These are phyloP conservation scores for Atta cephalotes DNA, from an alignment of 1,140 invertebrate species.

Conservation along the genomic window DNA sequence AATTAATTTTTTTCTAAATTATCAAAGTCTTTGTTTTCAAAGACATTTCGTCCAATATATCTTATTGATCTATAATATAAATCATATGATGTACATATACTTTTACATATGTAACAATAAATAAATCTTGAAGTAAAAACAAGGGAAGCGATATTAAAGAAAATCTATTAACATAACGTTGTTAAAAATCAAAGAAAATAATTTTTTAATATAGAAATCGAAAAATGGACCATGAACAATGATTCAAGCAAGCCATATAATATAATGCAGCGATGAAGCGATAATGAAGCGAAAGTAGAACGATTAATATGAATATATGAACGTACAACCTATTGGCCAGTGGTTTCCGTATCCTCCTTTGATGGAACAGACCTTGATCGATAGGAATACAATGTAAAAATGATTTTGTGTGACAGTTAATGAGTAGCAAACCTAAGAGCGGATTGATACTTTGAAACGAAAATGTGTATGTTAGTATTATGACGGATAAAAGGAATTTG, in stretches of 20 bases:
- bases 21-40: background rate
- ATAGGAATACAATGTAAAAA: constrained; percentile 71
- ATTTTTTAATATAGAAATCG: constrained; percentile 5
- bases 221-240: constrained; percentile 63
- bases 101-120: constrained; percentile 23
- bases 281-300: constrained; percentile 69
- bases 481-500: constrained; percentile 26
- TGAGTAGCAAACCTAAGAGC: constrained; percentile 78
- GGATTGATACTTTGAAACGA: constrained; percentile 57
- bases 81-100: constrained; percentile 11
- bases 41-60: background rate
- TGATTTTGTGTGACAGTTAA: constrained; percentile 74
- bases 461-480: background rate
- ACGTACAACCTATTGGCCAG: constrained; percentile 71
- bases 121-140: constrained; percentile 22
- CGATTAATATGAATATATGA: constrained; percentile 49
- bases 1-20: background rate
- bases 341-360: constrained; percentile 74
- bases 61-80: constrained; percentile 8
- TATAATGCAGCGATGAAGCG: constrained; percentile 67
- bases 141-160: constrained; percentile 1
- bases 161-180: constrained; percentile 12
- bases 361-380: constrained; percentile 78
- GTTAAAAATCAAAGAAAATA: constrained; percentile 1
- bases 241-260: constrained; percentile 59